Percentiles rank a stretch among this genome's conserved stretches.
Conservation (phyloP, 2,888 invertebrate genomes). For the Lymantria monacha region DNA sequence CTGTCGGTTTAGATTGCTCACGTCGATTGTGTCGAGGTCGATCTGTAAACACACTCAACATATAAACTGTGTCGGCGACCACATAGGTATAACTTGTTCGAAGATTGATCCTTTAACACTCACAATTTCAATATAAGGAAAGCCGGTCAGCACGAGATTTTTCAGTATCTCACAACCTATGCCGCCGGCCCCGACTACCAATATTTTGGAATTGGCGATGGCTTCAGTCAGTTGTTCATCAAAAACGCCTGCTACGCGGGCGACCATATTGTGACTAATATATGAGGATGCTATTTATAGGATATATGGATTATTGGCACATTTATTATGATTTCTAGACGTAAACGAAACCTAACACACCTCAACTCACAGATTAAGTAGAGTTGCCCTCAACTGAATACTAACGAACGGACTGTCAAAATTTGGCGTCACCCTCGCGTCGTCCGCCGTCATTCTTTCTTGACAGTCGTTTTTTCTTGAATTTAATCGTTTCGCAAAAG, state of each 20-base stretch:
- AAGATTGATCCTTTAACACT: slow-evolving; percentile 54
- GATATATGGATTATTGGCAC: background rate
- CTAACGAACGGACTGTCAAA: too few relatives aligned
- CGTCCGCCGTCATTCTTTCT: too few relatives aligned
- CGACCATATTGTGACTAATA: slow-evolving; percentile 78
- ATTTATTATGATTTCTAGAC: background rate
- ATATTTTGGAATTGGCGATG: slow-evolving; percentile 87
- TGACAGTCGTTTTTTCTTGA: too few relatives aligned
- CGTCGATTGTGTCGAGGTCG: slow-evolving; percentile 99
- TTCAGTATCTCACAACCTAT: slow-evolving; percentile 99
- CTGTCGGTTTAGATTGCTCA: slow-evolving; percentile 99
- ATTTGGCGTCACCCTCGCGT: too few relatives aligned
- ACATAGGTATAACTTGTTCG: background rate
- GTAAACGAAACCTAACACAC: too few relatives aligned
- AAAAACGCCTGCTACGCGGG: slow-evolving; percentile 85
- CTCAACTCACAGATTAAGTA: too few relatives aligned
- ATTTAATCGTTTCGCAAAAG: too few relatives aligned
- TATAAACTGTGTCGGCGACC: background rate
- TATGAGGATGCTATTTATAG: background rate
- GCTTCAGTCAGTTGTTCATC: slow-evolving; percentile 84
- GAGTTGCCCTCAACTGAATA: too few relatives aligned
- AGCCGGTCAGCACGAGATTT: slow-evolving; percentile 97
- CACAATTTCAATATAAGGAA: slow-evolving; percentile 96
- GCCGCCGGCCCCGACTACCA: slow-evolving; percentile 98
- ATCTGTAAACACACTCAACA: slow-evolving; percentile 88